Evolutionary conservation across 2,888 invertebrate genomes (phyloP), one percentile per base, ranked within the genome.

Genomic region (Troides oblongomaculatus): DNA sequence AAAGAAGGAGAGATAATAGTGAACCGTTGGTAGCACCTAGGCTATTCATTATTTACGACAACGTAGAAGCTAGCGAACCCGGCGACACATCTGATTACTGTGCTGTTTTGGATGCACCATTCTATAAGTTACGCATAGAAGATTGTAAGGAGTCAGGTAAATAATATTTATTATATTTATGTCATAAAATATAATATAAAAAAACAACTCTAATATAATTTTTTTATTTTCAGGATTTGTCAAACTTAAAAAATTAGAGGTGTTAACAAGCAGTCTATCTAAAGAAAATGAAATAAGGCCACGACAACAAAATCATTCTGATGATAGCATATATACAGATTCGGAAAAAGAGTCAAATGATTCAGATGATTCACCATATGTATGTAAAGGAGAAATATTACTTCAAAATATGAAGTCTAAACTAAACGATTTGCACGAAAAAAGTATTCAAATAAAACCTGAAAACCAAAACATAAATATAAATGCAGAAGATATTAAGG

Each of bases 1-100:
- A 85, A 73, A 81, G 81, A 59, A 75, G 73, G 21, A 78, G 80
- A 23, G 83, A 86, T 12, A 82, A 83, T 36, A 71, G 84, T 0
- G 94, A 95, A 79, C 93, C 95, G 0, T 81, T 97, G 23, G 93
- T 94, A 57, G 90, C 94, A 0, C 94, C 95, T 58, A 91, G 95
- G 59, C 93, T 96, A 64, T 96, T 94, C 77, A 93, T 96, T 43
- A 93, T 96, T 12, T 95, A 96, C 76, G 95, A 96, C 76, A 96
- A 95, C 71, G 93, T 97, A 50, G 95, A 96, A 77, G 94, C 96
- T 14, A 93, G 94, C 57, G 94, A 95, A 66, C 93, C 94, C 0
- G 93, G 94, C 58, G 95, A 95, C 74, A 93, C 93, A 0, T 89
- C 93, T 12, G 93, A 94, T 73, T 94, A 94, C 74, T 94, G 94